Base-by-base conservation (phyloP, 1,140 invertebrate species). In the Reticulitermes speratus region DNA sequence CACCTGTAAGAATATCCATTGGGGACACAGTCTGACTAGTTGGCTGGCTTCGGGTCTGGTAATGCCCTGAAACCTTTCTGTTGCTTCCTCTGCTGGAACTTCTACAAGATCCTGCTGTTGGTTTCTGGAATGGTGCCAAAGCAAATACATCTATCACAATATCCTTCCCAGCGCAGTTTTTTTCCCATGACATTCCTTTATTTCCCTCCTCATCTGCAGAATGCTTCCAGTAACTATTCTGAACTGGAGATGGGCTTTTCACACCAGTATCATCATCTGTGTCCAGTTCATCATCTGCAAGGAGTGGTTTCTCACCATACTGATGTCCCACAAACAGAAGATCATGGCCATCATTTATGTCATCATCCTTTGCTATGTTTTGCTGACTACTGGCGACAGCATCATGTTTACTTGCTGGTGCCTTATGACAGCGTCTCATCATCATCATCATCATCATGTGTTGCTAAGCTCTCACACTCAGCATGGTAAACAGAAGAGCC, bases 241-340 rank as follows among this genome's bases (percentile, higher is more conserved):
- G 16, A 84, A 45, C 21, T 65, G 86, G 82, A 82, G 86, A 83
- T 23, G 86, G 81, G 25, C 16, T 30, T 23, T 23, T 87, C 8
- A 7, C 48, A 16, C 32, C 45, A 44, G 92, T 91, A 14, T 92
- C 93, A 8, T 92, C 91, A 85, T 95, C 94, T 3, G 94, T 94
- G 87, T 95, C 95, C 9, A 96, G 90, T 89, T 97, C 96, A 90
- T 97, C 96, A 88, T 97, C 96, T 48, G 96, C 91, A 2, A 97
- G 89, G 19, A 97, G 89, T 3, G 96, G 96, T 87, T 94, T 94
- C 87, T 96, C 95, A 3, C 96, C 96, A 88, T 96, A 96, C 86
- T 95, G 94, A 90, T 97, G 96, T 0, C 95, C 95, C 2, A 96
- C 93, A 84, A 96, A 93, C 75, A 91, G 88, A 88, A 87, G 44